phyloP scores from a whole-genome alignment of 1,140 invertebrate species.

The Phortica variegata region DNA sequence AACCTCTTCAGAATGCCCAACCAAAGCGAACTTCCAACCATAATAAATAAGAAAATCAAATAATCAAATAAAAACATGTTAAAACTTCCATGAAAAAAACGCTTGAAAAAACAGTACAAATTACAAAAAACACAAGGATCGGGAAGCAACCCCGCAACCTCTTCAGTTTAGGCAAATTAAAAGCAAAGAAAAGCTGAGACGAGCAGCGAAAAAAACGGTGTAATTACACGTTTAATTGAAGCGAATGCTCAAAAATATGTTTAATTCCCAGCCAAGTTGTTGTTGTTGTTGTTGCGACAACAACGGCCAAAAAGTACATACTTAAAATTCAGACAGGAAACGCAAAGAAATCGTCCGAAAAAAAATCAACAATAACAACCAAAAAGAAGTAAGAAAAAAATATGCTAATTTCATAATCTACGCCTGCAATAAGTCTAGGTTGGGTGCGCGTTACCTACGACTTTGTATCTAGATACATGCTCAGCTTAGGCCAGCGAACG shows the following conservation, averaged over 20 bases:
- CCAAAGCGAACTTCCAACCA: constrained; percentile 39
- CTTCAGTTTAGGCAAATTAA: constrained; percentile 31
- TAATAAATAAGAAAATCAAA: constrained; percentile 54
- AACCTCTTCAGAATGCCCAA: constrained; percentile 12
- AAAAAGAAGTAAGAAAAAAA: constrained; percentile 43
- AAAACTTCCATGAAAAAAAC: constrained; percentile 32
- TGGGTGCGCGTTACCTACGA: not conserved
- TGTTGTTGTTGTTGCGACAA: no score
- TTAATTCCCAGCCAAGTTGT: no score
- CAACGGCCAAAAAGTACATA: no score
- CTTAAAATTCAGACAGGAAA: constrained; percentile 8
- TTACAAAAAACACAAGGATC: no score
- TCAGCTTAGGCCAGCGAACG: constrained; percentile 22
- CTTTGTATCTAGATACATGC: constrained; percentile 34
- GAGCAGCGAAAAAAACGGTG: constrained; percentile 17
- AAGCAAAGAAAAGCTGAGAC: constrained; percentile 1
- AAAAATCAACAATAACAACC: constrained; percentile 30
- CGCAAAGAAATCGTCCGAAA: not conserved
- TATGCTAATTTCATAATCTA: constrained; percentile 47
- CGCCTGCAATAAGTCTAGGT: no score
- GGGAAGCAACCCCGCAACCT: no score
- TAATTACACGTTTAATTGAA: constrained; percentile 57
- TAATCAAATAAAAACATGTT: constrained; percentile 55
- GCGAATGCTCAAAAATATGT: constrained; percentile 6
- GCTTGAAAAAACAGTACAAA: constrained; percentile 18